These are phyloP conservation scores for Amorpha juglandis DNA, from an alignment of 2,888 invertebrate genomes.

Conservation along the genomic window DNA sequence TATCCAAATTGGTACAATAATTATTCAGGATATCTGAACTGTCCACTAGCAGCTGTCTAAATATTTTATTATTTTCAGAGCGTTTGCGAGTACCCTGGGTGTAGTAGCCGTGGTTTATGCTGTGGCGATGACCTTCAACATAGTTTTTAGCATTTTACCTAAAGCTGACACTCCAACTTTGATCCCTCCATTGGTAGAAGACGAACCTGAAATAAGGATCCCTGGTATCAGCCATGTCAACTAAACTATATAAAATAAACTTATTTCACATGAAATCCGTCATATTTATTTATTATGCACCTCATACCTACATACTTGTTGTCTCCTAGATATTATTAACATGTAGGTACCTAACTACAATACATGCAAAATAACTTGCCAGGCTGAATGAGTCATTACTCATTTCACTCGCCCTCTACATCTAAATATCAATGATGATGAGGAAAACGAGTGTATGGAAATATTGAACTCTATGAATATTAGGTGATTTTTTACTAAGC, in stretches of 20 bases:
- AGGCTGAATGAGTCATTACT: too few species aligned
- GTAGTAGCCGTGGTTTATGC: not conserved
- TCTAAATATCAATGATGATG: too few species aligned
- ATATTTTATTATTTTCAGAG: constrained; percentile 4
- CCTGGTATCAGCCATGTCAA: not conserved
- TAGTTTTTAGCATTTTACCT: constrained; percentile 7
- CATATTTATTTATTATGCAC: not conserved
- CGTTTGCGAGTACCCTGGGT: constrained; percentile 8
- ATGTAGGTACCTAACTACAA: too few species aligned
- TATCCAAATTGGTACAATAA: too few species aligned
- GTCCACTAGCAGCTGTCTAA: too few species aligned
- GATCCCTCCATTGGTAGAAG: constrained; percentile 6
- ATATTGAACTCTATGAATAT: too few species aligned
- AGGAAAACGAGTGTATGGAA: too few species aligned
- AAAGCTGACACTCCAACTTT: not conserved
- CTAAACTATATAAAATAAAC: not conserved
- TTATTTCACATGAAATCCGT: not conserved
- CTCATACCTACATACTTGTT: not conserved
- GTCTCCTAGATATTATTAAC: too few species aligned
- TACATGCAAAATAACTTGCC: too few species aligned
- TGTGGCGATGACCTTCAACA: constrained; percentile 8
- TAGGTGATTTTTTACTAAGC: too few species aligned
- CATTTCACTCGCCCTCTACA: too few species aligned
- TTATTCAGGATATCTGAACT: too few species aligned
- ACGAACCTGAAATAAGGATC: constrained; percentile 1